Conservation (phyloP, 2,113 vertebrate species). For the Budorcas taxicolor region DNA sequence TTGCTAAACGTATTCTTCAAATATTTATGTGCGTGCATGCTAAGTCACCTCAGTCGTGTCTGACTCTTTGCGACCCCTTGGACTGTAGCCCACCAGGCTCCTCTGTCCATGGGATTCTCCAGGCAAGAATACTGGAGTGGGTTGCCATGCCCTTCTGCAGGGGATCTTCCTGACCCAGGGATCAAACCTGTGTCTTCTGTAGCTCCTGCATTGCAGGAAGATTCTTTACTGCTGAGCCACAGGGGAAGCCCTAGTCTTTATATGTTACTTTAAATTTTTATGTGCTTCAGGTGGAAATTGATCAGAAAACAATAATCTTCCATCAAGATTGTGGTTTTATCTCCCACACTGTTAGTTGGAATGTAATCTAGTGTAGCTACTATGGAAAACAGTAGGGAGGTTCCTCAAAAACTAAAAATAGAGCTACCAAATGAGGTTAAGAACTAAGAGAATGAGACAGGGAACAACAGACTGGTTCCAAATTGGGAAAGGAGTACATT, state of each 20-base stretch:
- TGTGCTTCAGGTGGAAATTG: background rate
- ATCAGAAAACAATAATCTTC: background rate
- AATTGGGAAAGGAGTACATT: background rate
- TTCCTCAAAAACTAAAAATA: background rate
- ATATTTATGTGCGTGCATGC: background rate
- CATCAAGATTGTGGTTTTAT: background rate
- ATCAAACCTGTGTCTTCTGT: too few relatives aligned
- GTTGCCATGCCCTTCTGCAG: background rate
- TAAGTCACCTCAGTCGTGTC: background rate
- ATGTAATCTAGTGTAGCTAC: background rate
- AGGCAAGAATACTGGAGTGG: background rate
- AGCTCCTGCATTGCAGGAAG: background rate
- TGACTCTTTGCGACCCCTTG: background rate
- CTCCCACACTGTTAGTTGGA: background rate
- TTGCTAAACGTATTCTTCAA: background rate
- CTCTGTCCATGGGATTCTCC: background rate
- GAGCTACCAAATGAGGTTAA: background rate
- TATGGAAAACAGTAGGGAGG: background rate
- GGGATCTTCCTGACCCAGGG: background rate
- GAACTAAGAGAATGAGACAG: background rate
- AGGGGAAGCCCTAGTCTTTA: background rate
- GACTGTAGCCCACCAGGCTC: background rate
- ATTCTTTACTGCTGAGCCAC: background rate
- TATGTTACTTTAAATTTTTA: background rate
- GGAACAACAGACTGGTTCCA: background rate